Evolutionary conservation across 2,797 vertebrate genomes (phyloP).

Genomic region (Thripadectes ignobilis): DNA sequence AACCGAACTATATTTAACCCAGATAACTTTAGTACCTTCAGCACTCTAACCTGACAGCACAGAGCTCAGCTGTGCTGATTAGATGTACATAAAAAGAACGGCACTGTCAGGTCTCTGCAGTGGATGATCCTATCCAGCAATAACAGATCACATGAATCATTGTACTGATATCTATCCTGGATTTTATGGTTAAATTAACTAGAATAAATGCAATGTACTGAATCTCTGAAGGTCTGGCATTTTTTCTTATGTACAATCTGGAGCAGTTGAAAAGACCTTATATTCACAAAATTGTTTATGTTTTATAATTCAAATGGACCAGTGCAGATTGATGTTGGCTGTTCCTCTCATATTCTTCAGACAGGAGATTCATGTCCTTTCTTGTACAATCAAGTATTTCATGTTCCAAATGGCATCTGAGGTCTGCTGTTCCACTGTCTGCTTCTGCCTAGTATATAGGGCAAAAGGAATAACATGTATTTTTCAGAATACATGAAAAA

Average conservation of each 20-base stretch:
- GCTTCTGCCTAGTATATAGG: background rate
- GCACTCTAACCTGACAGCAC: conserved; percentile 7
- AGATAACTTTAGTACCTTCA: conserved; percentile 14
- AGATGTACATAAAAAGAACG: background rate
- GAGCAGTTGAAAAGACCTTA: background rate
- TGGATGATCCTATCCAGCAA: background rate
- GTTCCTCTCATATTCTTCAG: background rate
- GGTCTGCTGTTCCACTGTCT: conserved; percentile 7
- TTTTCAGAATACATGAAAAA: conserved; percentile 31
- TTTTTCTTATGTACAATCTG: background rate
- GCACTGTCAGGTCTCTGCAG: background rate
- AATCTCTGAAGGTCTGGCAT: background rate
- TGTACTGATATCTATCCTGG: background rate
- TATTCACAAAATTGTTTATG: background rate
- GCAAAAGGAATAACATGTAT: background rate
- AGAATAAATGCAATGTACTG: background rate
- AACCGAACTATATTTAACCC: conserved; percentile 20
- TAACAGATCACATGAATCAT: background rate
- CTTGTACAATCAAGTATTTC: background rate
- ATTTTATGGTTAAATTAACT: conserved; percentile 3
- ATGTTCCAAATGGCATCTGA: conserved; percentile 15
- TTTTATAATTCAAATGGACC: background rate
- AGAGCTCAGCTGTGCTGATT: conserved; percentile 26
- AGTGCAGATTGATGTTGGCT: background rate
- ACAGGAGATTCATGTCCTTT: background rate